Evolutionary conservation across 2,113 vertebrate species (phyloP), one percentile per base, ranked within the genome.

Genomic region (Microcebus ravelobensis): DNA sequence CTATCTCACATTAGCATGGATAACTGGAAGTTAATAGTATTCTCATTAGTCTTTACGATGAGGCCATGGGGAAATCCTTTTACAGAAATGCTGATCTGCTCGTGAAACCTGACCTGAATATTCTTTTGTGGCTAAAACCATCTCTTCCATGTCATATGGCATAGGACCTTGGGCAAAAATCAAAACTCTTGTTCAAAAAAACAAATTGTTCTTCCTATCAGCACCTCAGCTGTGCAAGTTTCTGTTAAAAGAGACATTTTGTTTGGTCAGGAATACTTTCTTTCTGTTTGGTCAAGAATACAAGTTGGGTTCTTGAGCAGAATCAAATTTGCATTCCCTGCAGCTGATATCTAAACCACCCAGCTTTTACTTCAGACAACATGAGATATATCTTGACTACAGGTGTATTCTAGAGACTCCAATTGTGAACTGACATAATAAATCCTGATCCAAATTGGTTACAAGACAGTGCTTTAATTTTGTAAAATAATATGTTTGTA

Each of bases 141-240:
- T 95, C 76, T 92, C 76, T 92, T 97, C 83, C 42, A 67, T 95
- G 80, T 96, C 65, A 96, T 85, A 67, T 82, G 90, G n/a, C 80
- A 65, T 74, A 90, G 70, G 42, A 95, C 15, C 88, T 81, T 63
- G n/a, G 57, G 86, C 29, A 97, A 96, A 96, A 95, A 71, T 94
- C n/a, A 83, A 96, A 94, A 14, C 31, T 87, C 25, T 84, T 61
- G 8, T 94, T 70, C 4, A 67, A 95, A 74, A 90, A 52, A 83
- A 15, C 15, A 77, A 77, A 61, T 29, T 77, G 5, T 82, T 84
- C 21, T 86, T 86, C 87, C 31, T 87, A 73, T 96, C 63, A 95
- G 45, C 83, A 90, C 55, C 36, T 96, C 9, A 70, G 42, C n/a
- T 55, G 45, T 4, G 17, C 45, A 95, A 95, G 42, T 91, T 29